phyloP scores from a whole-genome alignment of 2,797 vertebrate species.

The Brachyalestes nurse region DNA sequence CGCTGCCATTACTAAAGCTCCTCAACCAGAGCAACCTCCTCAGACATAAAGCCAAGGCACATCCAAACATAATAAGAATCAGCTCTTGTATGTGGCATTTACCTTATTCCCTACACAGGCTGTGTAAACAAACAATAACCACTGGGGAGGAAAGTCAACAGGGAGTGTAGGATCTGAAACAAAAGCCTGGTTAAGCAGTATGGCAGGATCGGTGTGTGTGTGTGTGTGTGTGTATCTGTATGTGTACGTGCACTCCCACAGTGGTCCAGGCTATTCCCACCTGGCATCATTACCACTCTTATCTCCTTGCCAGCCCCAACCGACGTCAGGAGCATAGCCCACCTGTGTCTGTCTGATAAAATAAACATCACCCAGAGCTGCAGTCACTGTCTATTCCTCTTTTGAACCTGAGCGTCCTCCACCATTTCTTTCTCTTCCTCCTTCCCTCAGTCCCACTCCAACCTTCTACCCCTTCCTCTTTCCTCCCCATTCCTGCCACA shows the following conservation, averaged over 20 bases:
- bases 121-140: slow-evolving; percentile 72
- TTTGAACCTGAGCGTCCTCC: slow-evolving; percentile 45
- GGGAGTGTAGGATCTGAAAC: slow-evolving; percentile 72
- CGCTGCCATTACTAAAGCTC: slow-evolving; percentile 38
- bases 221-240: slow-evolving; percentile 29
- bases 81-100: slow-evolving; percentile 54
- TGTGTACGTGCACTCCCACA: slow-evolving; percentile 45
- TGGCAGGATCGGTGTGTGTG: slow-evolving; percentile 8
- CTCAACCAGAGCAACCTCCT: slow-evolving; percentile 26
- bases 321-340: slow-evolving; percentile 63
- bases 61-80: slow-evolving; percentile 56
- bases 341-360: slow-evolving; percentile 77
- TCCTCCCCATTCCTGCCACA: slow-evolving; percentile 3
- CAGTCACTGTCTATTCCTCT: slow-evolving; percentile 60
- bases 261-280: slow-evolving; percentile 69
- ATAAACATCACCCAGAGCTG: slow-evolving; percentile 69
- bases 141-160: slow-evolving; percentile 70
- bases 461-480: slow-evolving; percentile 43
- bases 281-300: slow-evolving; percentile 75
- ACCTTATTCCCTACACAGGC: slow-evolving; percentile 68
- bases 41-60: slow-evolving; percentile 38
- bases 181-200: slow-evolving; percentile 62
- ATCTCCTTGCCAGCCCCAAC: slow-evolving; percentile 68
- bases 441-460: slow-evolving; percentile 28
- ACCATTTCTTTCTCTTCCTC: slow-evolving; percentile 43